Evolutionary conservation across 1,140 invertebrate genomes (phyloP).

Genomic region (Bombus ignitus): DNA sequence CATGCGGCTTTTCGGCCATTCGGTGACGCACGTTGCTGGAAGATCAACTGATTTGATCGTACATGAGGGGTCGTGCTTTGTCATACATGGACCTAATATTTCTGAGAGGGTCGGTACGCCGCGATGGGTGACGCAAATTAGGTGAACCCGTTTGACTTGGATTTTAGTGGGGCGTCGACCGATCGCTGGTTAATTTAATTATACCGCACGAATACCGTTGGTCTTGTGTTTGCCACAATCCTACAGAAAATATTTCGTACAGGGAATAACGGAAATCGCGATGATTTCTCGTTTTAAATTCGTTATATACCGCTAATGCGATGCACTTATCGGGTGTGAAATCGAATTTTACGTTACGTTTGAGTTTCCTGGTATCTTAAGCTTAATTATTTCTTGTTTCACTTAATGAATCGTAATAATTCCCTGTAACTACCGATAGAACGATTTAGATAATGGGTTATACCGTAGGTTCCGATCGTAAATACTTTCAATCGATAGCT

Average conservation of each 20-base stretch:
- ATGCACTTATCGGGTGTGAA: constrained; percentile 35
- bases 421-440: neutral
- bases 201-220: neutral
- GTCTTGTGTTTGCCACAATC: too few species aligned
- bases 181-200: constrained; percentile 23
- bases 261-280: too few species aligned
- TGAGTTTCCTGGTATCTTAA: neutral
- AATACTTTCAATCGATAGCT: neutral
- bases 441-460: neutral
- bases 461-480: neutral
- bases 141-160: constrained; percentile 32
- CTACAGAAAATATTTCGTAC: neutral
- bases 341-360: constrained; percentile 47
- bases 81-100: constrained; percentile 52
- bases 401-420: constrained; percentile 17
- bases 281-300: constrained; percentile 12
- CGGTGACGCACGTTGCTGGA: constrained; percentile 62
- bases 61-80: constrained; percentile 24
- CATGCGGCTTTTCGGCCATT: constrained; percentile 69
- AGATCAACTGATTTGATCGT: constrained; percentile 63
- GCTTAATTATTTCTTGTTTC: constrained; percentile 25
- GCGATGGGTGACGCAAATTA: constrained; percentile 55
- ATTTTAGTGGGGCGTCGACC: neutral
- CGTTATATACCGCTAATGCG: neutral
- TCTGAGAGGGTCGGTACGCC: constrained; percentile 48